phyloP scores from a whole-genome alignment of 1,140 invertebrate species.

The Spodoptera litura region DNA sequence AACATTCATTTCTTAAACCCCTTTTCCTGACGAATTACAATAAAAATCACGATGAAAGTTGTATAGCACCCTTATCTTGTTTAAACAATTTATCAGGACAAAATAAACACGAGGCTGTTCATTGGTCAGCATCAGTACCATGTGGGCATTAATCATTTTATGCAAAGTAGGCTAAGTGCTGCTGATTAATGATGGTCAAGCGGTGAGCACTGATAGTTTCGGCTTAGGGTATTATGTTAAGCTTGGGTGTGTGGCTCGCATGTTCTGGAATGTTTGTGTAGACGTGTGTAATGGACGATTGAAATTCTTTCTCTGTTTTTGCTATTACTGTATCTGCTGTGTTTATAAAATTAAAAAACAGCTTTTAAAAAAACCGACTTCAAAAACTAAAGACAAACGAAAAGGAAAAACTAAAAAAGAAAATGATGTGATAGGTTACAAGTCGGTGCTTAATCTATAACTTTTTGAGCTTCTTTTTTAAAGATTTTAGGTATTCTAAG shows the following conservation, averaged over 20 bases:
- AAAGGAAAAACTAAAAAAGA: too few species aligned
- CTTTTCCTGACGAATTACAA: constrained; percentile 6
- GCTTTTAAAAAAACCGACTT: too few species aligned
- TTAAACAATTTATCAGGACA: constrained; percentile 43
- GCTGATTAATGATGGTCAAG: constrained; percentile 84
- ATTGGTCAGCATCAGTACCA: constrained; percentile 61
- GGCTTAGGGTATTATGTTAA: constrained; percentile 50
- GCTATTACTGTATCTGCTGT: too few species aligned
- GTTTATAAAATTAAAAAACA: too few species aligned
- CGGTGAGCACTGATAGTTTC: constrained; percentile 50
- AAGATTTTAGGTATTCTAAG: too few species aligned
- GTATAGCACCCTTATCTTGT: neutral
- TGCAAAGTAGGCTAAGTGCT: constrained; percentile 83
- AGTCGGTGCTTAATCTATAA: too few species aligned
- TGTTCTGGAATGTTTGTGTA: neutral
- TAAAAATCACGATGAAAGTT: constrained; percentile 11
- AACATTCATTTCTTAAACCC: too few species aligned
- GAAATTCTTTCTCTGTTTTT: too few species aligned
- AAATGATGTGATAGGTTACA: too few species aligned
- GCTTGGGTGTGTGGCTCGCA: neutral
- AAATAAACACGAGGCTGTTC: constrained; percentile 69
- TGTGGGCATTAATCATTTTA: constrained; percentile 84
- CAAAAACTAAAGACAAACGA: too few species aligned
- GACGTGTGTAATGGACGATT: too few species aligned
- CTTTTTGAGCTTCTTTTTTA: too few species aligned